Base-by-base conservation (phyloP, 2,888 invertebrate genomes). In the Idaea straminata region DNA sequence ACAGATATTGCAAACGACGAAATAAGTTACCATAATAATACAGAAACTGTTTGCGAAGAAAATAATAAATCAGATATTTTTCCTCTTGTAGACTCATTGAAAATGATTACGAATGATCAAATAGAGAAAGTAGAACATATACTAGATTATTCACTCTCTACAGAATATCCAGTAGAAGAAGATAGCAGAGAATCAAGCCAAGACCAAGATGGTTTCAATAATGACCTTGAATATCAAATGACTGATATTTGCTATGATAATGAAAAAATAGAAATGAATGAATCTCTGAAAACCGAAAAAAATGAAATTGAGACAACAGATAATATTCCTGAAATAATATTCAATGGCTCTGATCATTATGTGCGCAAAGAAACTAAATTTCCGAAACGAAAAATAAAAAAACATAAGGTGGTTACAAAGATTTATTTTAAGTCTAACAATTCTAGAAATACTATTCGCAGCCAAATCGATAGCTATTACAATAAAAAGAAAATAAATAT, bases 361-460 rank as follows among this genome's bases (percentile, higher is more conserved):
- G 73, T 63, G 64, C 62, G 10, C 66, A 71, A 73, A 60, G 69
- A 64, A 57, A 69, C 66, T 15, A 73, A 70, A 64, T 67, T 62
- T 16, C 62, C 15, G 34, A 72, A 66, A 61, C 79, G 68, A 69
- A 77, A 72, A 57, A 36, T 64, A 10, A 79, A 75, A 63, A 82
- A 75, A 62, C 69, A 66, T 35, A 82, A 79, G 10, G 75, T 71
- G 16, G 64, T 78, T 13, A 83, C 75, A 68, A 83, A 78, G 34
- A 57, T 77, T n/a, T 64, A 77, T 65, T 82, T 82, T 36, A 88
- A 84, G 74, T 76, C 74, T 62, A 83, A 69, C 25, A 69, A 66
- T 57, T 69, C 69, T 35, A 72, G 72, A 66, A 76, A 69, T 34
- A 65, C 34, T 15, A 67, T 77, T 3, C 62, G 66, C n/a, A 70